phyloP scores from a whole-genome alignment of 2,888 invertebrate species.

The Agelastica alni region DNA sequence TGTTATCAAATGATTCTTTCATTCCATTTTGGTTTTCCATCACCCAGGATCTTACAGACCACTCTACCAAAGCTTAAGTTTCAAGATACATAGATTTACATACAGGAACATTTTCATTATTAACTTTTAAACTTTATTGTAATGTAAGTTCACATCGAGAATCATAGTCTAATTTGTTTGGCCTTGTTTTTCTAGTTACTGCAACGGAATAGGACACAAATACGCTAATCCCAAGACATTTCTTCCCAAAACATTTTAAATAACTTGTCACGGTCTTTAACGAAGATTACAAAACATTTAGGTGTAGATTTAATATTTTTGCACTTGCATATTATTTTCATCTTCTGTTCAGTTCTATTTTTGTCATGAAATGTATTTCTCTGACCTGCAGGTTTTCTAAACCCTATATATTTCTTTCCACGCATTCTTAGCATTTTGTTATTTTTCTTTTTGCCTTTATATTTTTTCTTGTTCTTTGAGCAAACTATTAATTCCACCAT shows the following conservation, averaged over 20 bases:
- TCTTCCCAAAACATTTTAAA: constrained; percentile 13
- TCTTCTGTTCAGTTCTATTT: neutral
- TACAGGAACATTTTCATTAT: no score
- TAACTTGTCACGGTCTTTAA: constrained; percentile 1
- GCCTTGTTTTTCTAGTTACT: neutral
- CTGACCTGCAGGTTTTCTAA: neutral
- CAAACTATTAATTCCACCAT: no score
- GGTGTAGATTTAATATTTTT: neutral
- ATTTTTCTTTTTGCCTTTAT: no score
- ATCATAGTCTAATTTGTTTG: neutral
- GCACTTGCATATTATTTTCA: neutral
- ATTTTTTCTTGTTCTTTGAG: no score
- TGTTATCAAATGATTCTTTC: constrained; percentile 3
- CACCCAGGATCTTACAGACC: constrained; percentile 3
- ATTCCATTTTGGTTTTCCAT: neutral
- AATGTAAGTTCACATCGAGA: neutral
- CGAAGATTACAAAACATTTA: neutral
- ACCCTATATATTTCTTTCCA: neutral
- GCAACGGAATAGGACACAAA: constrained; percentile 11
- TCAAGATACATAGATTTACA: no score
- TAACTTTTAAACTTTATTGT: no score
- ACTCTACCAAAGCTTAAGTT: constrained; percentile 2
- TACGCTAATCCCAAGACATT: constrained; percentile 9
- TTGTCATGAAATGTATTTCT: constrained; percentile 10
- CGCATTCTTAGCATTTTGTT: neutral